Base-by-base conservation (phyloP, 2,113 vertebrate species). In the Daboia siamensis region DNA sequence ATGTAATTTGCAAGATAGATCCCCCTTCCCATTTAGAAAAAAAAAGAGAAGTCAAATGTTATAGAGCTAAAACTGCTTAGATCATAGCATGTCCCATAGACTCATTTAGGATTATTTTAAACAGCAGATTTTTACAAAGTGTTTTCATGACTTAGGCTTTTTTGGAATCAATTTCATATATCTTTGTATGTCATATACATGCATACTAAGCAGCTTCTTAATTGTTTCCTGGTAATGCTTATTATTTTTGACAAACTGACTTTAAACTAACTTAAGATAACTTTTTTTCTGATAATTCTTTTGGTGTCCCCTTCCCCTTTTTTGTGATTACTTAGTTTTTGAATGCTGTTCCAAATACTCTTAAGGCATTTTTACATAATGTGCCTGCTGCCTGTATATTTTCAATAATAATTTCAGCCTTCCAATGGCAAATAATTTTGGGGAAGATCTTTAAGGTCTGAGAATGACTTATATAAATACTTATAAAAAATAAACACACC, bases 21-120 rank as follows among this genome's bases (percentile, higher is more conserved):
- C 57, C 74, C 5, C 33, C 7, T 39, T 80, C 74, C 11, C 13
- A 39, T 56, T 93, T 87, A 69, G 93, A 93, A 55, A 92, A 93
- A 94, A 89, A 92, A 95, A 80, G 93, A 95, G 57, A 89, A 92
- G 90, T 93, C 90, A 93, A 92, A 90, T 90, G 90, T 91, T 84
- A 93, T 85, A 89, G 94, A 93, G 91, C 56, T 93, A 91, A 93
- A 39, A 0, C 5, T 33, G 7, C 39, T 61, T 86, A 86, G 44
- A 33, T 80, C 5, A 33, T 80, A 80, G n/a, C 69, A 80, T 80
- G 24, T 5, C 57, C 15, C 20, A 51, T 11, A 24, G 24, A 8
- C 29, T 48, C 57, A 48, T 46, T 90, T 15, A 17, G 88, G 4
- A 17, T 33, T 11, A 26, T 33, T 39, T 44, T 46, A 59, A 61